These are phyloP conservation scores for Argyresthia albistria DNA, from an alignment of 2,888 invertebrate species.

Conservation along the genomic window DNA sequence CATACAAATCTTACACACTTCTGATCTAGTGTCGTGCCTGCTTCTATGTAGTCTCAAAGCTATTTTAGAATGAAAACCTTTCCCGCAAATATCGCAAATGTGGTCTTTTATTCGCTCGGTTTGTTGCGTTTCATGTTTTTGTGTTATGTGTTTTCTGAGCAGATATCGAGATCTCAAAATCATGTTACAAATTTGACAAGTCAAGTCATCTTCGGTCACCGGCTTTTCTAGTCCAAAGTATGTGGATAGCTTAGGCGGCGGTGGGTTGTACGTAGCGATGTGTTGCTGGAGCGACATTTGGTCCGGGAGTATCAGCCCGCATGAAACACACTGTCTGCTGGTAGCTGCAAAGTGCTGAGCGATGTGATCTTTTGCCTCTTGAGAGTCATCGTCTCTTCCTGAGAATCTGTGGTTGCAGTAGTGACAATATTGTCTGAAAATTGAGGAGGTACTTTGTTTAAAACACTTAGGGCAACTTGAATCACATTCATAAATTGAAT, in stretches of 20 bases:
- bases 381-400: neutral
- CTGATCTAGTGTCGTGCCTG: conserved; percentile 11
- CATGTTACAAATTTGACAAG: neutral
- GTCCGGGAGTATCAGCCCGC: neutral
- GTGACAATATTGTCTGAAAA: neutral
- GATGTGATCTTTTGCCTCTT: neutral
- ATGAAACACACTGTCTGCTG: neutral
- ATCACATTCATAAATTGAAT: neutral
- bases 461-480: neutral
- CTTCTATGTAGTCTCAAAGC: conserved; percentile 11
- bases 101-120: conserved; percentile 18
- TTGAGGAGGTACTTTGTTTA: neutral
- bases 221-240: neutral
- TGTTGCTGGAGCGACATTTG: neutral
- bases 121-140: conserved; percentile 7
- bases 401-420: conserved; percentile 1
- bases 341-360: neutral
- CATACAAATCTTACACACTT: conserved; percentile 8
- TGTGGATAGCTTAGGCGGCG: neutral
- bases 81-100: conserved; percentile 15
- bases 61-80: conserved; percentile 12
- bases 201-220: neutral
- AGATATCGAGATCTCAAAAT: neutral
- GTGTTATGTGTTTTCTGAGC: conserved; percentile 5
- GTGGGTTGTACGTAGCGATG: neutral